A percentile compares a stretch with the other conserved stretches of the same genome.
These are phyloP conservation scores for Calidris pygmaea DNA, from an alignment of 2,113 vertebrate species.

Conservation along the genomic window DNA sequence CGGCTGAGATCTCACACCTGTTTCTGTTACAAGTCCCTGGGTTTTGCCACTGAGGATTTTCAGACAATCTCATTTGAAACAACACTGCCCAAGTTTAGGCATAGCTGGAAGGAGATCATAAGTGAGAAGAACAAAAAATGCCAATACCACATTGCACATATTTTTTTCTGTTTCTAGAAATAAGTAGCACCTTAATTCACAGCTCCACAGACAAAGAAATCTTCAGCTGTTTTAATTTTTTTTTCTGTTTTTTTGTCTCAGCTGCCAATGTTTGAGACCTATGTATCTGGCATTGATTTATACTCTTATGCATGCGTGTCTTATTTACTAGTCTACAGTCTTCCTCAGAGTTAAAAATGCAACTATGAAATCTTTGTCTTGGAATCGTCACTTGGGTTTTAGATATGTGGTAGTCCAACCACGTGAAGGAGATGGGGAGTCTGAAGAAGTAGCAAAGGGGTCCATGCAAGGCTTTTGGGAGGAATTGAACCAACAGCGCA, in stretches of 20 bases:
- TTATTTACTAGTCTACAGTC: not conserved
- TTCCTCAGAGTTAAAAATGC: not conserved
- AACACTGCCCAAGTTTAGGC: not conserved
- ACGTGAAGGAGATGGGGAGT: not conserved
- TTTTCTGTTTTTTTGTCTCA: not conserved
- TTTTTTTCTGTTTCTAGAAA: not conserved
- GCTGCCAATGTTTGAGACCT: not conserved
- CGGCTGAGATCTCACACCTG: not conserved
- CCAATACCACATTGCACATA: fast-evolving
- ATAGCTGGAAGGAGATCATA: not conserved
- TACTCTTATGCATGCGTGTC: not conserved
- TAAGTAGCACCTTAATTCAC: not conserved
- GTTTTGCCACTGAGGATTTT: not conserved
- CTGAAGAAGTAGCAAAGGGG: not conserved
- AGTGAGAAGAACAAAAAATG: not conserved
- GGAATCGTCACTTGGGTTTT: not conserved
- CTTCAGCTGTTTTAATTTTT: not conserved
- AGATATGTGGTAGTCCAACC: not conserved
- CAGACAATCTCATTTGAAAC: not conserved
- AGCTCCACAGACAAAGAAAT: not conserved
- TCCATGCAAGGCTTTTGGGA: not conserved
- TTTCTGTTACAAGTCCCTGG: not conserved
- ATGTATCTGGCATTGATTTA: not conserved
- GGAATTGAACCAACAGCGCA: not conserved
- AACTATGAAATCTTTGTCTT: not conserved